These are phyloP conservation scores for Drosophila orosa DNA, from an alignment of 1,140 invertebrate genomes.

Conservation along the genomic window DNA sequence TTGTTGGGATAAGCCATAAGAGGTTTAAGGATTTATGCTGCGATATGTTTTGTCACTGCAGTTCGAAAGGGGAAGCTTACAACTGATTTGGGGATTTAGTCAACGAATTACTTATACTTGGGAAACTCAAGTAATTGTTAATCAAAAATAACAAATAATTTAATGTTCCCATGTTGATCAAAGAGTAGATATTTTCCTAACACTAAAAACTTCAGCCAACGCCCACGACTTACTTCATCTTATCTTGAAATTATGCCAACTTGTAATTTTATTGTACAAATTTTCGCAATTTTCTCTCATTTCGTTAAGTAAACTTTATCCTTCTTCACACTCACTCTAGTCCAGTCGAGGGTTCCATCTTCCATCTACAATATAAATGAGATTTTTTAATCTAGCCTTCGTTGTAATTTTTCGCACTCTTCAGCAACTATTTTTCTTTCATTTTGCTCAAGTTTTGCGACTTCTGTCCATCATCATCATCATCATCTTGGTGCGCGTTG, in stretches of 20 bases:
- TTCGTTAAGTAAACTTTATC: slow-evolving; percentile 33
- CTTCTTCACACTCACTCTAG: slow-evolving; percentile 11
- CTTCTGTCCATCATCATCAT: slow-evolving; percentile 20
- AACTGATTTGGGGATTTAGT: slow-evolving; percentile 1
- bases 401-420: slow-evolving; percentile 39
- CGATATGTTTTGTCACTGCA: slow-evolving; percentile 21
- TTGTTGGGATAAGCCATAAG: slow-evolving; percentile 30
- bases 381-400: slow-evolving; percentile 50
- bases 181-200: neutral
- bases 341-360: slow-evolving; percentile 1
- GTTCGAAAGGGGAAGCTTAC: slow-evolving; percentile 20
- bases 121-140: neutral
- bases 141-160: neutral
- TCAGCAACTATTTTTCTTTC: slow-evolving; percentile 50
- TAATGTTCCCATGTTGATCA: neutral
- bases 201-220: neutral
- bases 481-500: slow-evolving; percentile 12
- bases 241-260: slow-evolving; percentile 13
- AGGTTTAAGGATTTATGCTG: slow-evolving; percentile 33
- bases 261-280: slow-evolving; percentile 18
- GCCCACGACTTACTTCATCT: neutral
- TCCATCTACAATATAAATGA: slow-evolving; percentile 43
- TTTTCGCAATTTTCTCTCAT: slow-evolving; percentile 31
- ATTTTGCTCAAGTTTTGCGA: slow-evolving; percentile 42
- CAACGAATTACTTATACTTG: neutral